Evolutionary conservation across 2,797 vertebrate species (phyloP), one percentile per base, ranked within the genome.

Genomic region (Percopsis omiscomaycus): DNA sequence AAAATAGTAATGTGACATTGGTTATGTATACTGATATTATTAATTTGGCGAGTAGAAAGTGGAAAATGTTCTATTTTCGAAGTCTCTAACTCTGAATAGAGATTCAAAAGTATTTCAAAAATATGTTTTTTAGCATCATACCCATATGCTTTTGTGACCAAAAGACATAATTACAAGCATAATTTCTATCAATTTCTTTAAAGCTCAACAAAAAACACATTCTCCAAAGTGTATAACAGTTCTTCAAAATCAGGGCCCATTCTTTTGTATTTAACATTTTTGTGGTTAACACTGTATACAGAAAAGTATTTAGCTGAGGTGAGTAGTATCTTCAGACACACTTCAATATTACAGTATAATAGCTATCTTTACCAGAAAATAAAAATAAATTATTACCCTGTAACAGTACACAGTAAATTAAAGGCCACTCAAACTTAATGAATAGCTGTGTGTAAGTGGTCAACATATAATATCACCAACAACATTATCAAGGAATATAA

Each of bases 401-500:
- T 51, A 75, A 56, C 69, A 80, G 70, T 80, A 57, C 61, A 82
- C 59, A 66, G 62, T 71, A 9, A 61, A 69, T 74, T 29, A 32
- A 66, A 80, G 46, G 46, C 64, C 55, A 69, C 64, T 64, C 57
- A 49, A 79, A 75, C 65, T 73, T n/a, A 83, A 82, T 61, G 59
- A 28, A 55, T 59, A 62, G 14, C 8, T 73, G 54, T 62, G 63
- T 61, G 55, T 58, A 61, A 67, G 42, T 46, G 64, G 64, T 78
- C 46, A 64, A 64, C 61, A 79, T 66, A 61, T 14, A 69, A 69
- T 61, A 69, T 30, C 53, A 59, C 9, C 54, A 57, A 72, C 14
- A 54, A 58, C 59, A 69, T 32, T 81, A 75, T 55, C 73, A 74
- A 71, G 80, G 77, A 69, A 55, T 14, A 73, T 14, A 53, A 68